These are phyloP conservation scores for Pogonocherus hispidulus DNA, from an alignment of 2,888 invertebrate genomes.

Conservation along the genomic window DNA sequence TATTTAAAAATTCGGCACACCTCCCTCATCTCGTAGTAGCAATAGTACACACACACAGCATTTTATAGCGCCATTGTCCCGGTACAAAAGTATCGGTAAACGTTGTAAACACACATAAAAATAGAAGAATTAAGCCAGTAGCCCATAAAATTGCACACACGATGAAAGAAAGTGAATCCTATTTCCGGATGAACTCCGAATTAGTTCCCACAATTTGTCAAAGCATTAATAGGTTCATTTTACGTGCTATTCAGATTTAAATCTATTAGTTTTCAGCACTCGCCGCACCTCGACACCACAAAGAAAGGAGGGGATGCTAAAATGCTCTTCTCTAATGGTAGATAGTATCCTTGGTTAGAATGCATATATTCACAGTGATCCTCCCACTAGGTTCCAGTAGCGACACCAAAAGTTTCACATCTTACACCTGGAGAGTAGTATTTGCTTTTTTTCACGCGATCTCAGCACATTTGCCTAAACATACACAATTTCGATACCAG, in stretches of 20 bases:
- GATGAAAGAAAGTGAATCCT: slow-evolving; percentile 11
- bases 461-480: slow-evolving; percentile 12
- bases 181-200: slow-evolving; percentile 29
- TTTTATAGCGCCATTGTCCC: slow-evolving; percentile 9
- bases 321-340: slow-evolving; percentile 51
- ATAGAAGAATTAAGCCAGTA: slow-evolving; percentile 29
- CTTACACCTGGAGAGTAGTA: slow-evolving; percentile 37
- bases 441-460: slow-evolving; percentile 41
- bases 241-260: slow-evolving; percentile 1
- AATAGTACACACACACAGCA: background rate
- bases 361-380: slow-evolving; percentile 62
- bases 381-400: slow-evolving; percentile 50
- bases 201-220: slow-evolving; percentile 34
- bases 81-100: slow-evolving; percentile 6
- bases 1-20: slow-evolving; percentile 2
- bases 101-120: slow-evolving; percentile 10
- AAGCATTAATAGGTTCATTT: slow-evolving; percentile 4
- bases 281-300: slow-evolving; percentile 19
- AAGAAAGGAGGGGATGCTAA: slow-evolving; percentile 43
- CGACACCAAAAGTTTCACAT: slow-evolving; percentile 41
- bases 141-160: slow-evolving; percentile 33
- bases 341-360: slow-evolving; percentile 63
- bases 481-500: background rate
- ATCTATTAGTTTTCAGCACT: slow-evolving; percentile 13
- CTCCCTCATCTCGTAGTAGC: background rate